Evolutionary conservation across 2,888 invertebrate species (phyloP), one percentile per base, ranked within the genome.

Genomic region (Mythimna impura): DNA sequence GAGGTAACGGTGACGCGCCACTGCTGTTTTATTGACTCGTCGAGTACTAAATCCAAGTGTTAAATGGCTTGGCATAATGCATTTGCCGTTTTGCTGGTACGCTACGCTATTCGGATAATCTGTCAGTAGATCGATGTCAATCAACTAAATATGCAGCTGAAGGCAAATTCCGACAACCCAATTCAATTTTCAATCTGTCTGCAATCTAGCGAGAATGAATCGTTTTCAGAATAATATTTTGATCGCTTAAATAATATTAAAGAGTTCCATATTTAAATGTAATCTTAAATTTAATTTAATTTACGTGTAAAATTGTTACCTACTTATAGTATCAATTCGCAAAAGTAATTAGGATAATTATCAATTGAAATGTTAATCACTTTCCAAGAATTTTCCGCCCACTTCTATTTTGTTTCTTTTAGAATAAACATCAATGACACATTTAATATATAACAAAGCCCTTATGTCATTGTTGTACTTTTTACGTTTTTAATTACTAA

Each of bases 31-130:
- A 86, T 87, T 85, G 84, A 82, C 76, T 62, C 68, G 80, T 67
- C 67, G 78, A 67, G 72, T 76, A 82, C 80, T 86, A 85, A 86
- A 88, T 87, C 81, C 81, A 75, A 85, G 84, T 84, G 83, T 86
- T 86, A 87, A 90, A 88, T 86, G 86, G 88, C 86, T 88, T 73
- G 85, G 82, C 74, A 83, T 84, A 82, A 87, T 85, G 78, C 79
- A 84, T 84, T 86, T 85, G 75, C 72, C 67, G 64, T 77, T 85
- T 76, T 71, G 34, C 63, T 75, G 72, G 54, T 47, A 66, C 73
- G 71, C 66, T 71, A 70, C 74, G 73, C 72, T 78, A 72, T 78
- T 60, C 66, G 68, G 70, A 72, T 78, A 76, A 86, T 82, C 78
- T 67, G 71, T 66, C 69, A 67, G 77, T 66, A 30, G 71, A 80